These are phyloP conservation scores for Delichon dasypus DNA, from an alignment of 2,797 vertebrate species.

Conservation along the genomic window DNA sequence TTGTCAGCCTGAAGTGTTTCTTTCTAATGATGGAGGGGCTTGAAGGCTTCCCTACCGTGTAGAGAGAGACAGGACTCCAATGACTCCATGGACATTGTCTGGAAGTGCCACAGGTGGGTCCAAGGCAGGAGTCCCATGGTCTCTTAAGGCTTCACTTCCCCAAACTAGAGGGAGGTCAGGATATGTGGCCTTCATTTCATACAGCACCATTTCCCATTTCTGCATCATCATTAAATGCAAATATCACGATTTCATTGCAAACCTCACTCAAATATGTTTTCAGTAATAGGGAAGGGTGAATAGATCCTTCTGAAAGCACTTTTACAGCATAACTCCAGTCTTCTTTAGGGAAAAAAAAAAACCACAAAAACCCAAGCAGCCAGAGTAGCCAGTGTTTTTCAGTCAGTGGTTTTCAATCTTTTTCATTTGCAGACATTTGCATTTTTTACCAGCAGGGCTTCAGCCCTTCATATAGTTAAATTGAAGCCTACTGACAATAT, in stretches of 20 bases:
- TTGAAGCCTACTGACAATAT: slow-evolving; percentile 7
- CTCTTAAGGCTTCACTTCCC: neutral
- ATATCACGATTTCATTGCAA: neutral
- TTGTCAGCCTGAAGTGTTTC: neutral
- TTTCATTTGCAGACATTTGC: slow-evolving; percentile 11
- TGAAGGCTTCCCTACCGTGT: neutral
- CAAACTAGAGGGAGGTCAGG: neutral
- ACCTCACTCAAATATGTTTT: neutral
- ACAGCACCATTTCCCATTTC: neutral
- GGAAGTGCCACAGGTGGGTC: neutral
- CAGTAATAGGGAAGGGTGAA: neutral
- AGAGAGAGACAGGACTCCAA: neutral
- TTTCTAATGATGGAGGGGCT: neutral
- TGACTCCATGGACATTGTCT: neutral
- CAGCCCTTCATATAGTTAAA: slow-evolving; percentile 10
- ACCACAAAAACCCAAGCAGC: neutral
- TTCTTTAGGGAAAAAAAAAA: neutral
- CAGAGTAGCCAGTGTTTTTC: neutral
- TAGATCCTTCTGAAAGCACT: neutral
- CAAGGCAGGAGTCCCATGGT: neutral
- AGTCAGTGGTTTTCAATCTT: slow-evolving; percentile 8
- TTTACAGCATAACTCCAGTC: neutral
- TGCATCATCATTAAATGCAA: neutral
- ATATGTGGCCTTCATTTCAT: neutral
- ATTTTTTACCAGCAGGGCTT: neutral